These are phyloP conservation scores for Cordilura impudica DNA, from an alignment of 2,888 invertebrate genomes.

Conservation along the genomic window DNA sequence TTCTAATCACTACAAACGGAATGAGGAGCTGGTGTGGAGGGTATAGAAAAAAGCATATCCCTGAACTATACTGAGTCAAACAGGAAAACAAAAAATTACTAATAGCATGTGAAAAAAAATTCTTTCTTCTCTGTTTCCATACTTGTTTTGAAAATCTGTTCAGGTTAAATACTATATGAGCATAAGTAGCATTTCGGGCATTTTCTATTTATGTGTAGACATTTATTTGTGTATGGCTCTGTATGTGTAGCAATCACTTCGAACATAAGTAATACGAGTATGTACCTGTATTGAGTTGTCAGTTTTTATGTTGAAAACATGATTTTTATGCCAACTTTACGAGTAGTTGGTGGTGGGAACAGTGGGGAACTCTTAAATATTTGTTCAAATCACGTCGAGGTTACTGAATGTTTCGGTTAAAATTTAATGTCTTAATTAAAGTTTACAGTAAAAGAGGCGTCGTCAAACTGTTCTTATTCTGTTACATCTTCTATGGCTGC, in stretches of 20 bases:
- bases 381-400: background rate
- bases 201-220: slow-evolving; percentile 72
- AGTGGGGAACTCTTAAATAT: no score
- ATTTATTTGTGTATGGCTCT: background rate
- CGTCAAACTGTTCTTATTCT: slow-evolving; percentile 42
- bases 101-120: no score
- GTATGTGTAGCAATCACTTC: slow-evolving; percentile 33
- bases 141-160: no score
- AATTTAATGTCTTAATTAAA: slow-evolving; percentile 74
- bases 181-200: no score
- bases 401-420: background rate
- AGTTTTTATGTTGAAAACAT: slow-evolving; percentile 67
- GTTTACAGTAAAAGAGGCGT: slow-evolving; percentile 67
- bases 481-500: background rate
- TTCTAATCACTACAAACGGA: no score
- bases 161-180: no score
- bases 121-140: no score
- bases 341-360: slow-evolving; percentile 3
- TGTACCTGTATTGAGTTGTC: slow-evolving; percentile 55
- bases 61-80: no score
- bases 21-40: no score
- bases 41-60: no score
- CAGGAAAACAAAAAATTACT: no score
- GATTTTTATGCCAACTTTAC: slow-evolving; percentile 68
- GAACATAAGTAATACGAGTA: no score